phyloP scores from a whole-genome alignment of 2,888 invertebrate species.

The Leptura quadrifasciata region DNA sequence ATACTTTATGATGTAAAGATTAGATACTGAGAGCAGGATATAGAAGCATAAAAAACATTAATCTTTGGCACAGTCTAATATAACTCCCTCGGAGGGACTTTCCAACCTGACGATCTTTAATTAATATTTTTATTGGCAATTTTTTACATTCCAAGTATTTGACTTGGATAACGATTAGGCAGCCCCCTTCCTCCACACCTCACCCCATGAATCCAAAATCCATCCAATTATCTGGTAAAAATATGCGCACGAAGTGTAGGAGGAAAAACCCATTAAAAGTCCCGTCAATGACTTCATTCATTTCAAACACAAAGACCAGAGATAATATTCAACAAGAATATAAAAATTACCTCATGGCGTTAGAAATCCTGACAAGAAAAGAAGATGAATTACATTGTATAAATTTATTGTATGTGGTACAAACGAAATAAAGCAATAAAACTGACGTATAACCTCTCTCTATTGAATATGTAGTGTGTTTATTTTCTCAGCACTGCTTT shows the following conservation, averaged over 20 bases:
- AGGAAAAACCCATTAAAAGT: constrained; percentile 23
- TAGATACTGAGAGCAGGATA: no score
- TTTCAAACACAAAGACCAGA: constrained; percentile 9
- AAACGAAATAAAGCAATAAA: constrained; percentile 27
- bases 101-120: no score
- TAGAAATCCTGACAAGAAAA: constrained; percentile 23
- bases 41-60: no score
- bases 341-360: constrained; percentile 15
- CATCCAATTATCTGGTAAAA: constrained; percentile 2
- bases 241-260: constrained; percentile 12
- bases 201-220: background rate
- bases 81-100: no score
- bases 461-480: constrained; percentile 13
- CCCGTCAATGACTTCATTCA: constrained; percentile 30
- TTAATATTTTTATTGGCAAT: no score
- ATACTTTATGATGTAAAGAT: no score
- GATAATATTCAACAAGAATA: constrained; percentile 19
- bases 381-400: constrained; percentile 32
- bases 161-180: background rate
- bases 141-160: no score
- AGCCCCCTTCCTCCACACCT: background rate
- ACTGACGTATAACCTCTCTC: constrained; percentile 9
- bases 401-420: constrained; percentile 17
- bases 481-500: constrained; percentile 15
- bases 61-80: no score